Conservation (phyloP, 2,888 invertebrate genomes). For the Phortica okadai region DNA sequence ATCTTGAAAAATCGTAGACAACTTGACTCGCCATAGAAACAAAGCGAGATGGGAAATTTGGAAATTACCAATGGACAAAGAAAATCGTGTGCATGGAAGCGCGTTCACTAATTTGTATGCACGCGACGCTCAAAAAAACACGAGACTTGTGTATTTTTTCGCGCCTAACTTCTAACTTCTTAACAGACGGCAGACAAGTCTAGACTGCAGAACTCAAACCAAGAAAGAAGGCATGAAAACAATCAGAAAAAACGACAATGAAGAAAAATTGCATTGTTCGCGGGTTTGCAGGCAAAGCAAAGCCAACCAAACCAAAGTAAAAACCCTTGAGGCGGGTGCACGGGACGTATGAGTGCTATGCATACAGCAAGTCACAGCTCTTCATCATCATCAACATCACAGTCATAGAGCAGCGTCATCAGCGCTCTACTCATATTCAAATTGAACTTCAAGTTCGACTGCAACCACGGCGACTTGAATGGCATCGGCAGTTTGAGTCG, state of each 20-base stretch:
- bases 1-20: not conserved
- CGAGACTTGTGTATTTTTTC: not conserved
- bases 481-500: not conserved
- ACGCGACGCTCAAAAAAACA: constrained; percentile 28
- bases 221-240: not conserved
- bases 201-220: constrained; percentile 24
- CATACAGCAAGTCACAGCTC: constrained; percentile 55
- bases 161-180: constrained; percentile 9
- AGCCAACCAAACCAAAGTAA: constrained; percentile 30
- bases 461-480: not conserved
- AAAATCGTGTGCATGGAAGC: constrained; percentile 39
- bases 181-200: constrained; percentile 2
- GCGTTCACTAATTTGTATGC: constrained; percentile 58
- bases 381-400: constrained; percentile 2
- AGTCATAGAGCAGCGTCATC: not conserved
- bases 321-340: constrained; percentile 63
- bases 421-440: not conserved
- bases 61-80: constrained; percentile 63
- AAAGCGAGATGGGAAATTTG: constrained; percentile 61
- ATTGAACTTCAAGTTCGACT: constrained; percentile 1
- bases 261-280: constrained; percentile 65
- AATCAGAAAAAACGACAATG: constrained; percentile 57
- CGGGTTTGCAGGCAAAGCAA: constrained; percentile 1
- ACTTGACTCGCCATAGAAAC: constrained; percentile 42
- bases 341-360: constrained; percentile 49